These are phyloP conservation scores for Aegypius monachus DNA, from an alignment of 2,113 vertebrate genomes.

Conservation along the genomic window DNA sequence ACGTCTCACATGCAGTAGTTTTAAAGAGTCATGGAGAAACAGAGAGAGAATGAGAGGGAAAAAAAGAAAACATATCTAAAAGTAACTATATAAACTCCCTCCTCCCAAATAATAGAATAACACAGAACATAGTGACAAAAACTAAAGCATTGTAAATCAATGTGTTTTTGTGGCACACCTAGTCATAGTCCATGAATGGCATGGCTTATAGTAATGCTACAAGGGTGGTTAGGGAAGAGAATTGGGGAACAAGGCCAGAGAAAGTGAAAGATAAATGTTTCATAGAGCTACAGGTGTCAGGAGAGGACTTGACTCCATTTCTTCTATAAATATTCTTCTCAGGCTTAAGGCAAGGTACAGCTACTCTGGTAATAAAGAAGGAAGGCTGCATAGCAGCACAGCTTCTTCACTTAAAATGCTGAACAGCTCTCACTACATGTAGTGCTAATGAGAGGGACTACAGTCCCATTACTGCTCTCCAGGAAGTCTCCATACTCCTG, in stretches of 20 bases:
- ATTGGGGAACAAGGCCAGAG: fast-evolving
- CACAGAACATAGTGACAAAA: not conserved
- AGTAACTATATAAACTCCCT: not conserved
- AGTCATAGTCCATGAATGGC: fast-evolving
- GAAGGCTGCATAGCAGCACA: not conserved
- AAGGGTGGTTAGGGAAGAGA: not conserved
- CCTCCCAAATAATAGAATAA: not conserved
- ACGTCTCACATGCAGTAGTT: not conserved
- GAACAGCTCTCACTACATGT: not conserved
- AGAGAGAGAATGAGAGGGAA: not conserved
- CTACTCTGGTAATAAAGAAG: not conserved
- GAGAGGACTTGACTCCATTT: not conserved
- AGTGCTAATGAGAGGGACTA: not conserved
- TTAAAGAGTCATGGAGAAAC: not conserved
- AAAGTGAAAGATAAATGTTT: not conserved
- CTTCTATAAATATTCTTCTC: not conserved
- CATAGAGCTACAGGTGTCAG: not conserved
- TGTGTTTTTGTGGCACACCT: not conserved
- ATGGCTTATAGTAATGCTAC: not conserved
- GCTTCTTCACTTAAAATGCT: not conserved
- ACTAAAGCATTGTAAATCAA: fast-evolving
- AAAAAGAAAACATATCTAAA: not conserved
- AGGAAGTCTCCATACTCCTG: not conserved
- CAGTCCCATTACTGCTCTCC: not conserved
- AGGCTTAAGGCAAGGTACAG: not conserved